phyloP scores from a whole-genome alignment of 1,140 invertebrate species.

The Caenorhabditis tropicalis region DNA sequence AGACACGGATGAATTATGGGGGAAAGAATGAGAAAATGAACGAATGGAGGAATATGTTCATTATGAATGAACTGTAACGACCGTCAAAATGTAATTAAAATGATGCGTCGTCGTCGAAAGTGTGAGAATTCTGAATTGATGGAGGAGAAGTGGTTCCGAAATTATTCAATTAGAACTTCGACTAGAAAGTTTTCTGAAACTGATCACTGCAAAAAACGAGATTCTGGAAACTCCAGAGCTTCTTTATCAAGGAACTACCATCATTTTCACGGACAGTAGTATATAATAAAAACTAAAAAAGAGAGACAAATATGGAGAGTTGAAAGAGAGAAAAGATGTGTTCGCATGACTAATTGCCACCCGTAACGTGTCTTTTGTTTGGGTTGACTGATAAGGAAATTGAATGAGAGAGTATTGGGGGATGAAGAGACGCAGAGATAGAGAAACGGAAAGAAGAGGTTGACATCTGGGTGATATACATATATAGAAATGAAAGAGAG shows the following conservation, averaged over 20 bases:
- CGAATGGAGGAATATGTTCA: background rate
- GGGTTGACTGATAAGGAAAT: conserved; percentile 30
- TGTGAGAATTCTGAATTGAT: background rate
- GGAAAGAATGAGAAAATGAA: background rate
- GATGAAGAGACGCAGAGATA: background rate
- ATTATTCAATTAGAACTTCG: too few species aligned
- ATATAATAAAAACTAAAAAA: too few species aligned
- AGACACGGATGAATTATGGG: background rate
- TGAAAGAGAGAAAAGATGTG: background rate
- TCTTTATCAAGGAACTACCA: too few species aligned
- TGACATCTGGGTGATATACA: conserved; percentile 13
- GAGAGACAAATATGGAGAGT: background rate
- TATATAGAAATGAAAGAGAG: background rate
- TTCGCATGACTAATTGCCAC: conserved; percentile 41
- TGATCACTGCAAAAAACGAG: too few species aligned
- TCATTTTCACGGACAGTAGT: too few species aligned
- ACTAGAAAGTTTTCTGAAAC: too few species aligned
- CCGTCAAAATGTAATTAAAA: conserved; percentile 5
- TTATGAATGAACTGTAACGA: background rate
- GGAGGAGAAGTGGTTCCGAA: too few species aligned
- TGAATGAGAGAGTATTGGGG: background rate
- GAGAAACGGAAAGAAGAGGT: background rate
- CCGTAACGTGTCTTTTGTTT: conserved; percentile 28
- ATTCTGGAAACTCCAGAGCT: too few species aligned
- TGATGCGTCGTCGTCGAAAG: background rate